Evolutionary conservation across 1,140 invertebrate genomes (phyloP).

Genomic region (Drosophila hydei): DNA sequence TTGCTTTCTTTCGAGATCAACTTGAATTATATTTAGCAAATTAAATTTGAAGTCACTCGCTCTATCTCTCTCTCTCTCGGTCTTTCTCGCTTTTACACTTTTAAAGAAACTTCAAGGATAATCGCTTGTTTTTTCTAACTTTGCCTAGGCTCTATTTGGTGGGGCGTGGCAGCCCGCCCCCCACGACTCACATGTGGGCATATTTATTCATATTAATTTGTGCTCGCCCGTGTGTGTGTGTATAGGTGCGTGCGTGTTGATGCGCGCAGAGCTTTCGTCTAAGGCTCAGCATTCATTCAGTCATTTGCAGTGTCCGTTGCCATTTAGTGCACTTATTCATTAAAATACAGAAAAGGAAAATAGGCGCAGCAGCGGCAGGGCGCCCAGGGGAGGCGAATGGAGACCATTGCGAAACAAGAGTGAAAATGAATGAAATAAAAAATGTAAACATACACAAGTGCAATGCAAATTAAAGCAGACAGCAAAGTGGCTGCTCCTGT

Average conservation of each 20-base stretch:
- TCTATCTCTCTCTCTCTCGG: neutral
- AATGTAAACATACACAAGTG: conserved; percentile 82
- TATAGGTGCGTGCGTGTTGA: neutral
- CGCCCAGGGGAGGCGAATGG: no score
- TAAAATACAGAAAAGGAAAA: conserved; percentile 60
- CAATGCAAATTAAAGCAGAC: conserved; percentile 82
- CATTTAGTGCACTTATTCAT: conserved; percentile 81
- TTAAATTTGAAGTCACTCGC: neutral
- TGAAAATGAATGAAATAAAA: conserved; percentile 81
- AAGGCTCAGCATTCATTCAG: conserved; percentile 66
- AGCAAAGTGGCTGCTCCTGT: conserved; percentile 72
- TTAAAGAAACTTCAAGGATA: neutral
- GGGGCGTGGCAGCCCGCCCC: neutral
- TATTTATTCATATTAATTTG: conserved; percentile 52
- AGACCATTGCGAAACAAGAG: conserved; percentile 63
- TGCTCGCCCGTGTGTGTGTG: neutral
- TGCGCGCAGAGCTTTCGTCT: conserved; percentile 42
- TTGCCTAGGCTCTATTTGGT: neutral
- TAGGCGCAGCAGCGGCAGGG: neutral
- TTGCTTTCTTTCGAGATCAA: no score
- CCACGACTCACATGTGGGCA: conserved; percentile 22
- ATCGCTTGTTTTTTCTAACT: neutral
- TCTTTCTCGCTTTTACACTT: neutral
- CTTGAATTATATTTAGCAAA: neutral
- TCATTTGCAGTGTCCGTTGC: conserved; percentile 64